phyloP scores from a whole-genome alignment of 2,888 invertebrate genomes.

The Aphodius granarius region DNA sequence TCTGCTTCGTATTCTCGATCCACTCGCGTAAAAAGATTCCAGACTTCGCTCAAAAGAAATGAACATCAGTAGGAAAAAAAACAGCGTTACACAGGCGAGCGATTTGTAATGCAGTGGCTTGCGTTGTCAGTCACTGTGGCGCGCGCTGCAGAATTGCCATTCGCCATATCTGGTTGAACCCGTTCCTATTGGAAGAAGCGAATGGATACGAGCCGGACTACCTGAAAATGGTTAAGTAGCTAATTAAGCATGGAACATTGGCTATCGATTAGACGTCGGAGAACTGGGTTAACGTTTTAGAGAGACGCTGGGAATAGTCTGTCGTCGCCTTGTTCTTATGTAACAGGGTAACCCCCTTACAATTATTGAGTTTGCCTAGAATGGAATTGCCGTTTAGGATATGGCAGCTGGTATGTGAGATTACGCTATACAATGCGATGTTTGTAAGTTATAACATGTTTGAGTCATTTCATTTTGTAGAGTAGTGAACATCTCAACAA shows the following conservation, averaged over 20 bases:
- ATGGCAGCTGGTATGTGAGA: background rate
- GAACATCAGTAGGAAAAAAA: background rate
- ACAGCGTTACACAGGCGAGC: background rate
- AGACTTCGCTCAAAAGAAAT: background rate
- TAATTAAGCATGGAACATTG: conserved; percentile 23
- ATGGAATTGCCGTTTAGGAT: background rate
- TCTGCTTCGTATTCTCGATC: background rate
- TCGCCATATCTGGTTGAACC: background rate
- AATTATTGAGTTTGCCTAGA: conserved; percentile 5
- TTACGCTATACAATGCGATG: background rate
- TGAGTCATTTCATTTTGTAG: background rate
- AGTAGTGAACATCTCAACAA: no score
- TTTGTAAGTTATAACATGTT: background rate
- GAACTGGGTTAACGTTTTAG: conserved; percentile 26
- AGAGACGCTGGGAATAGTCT: conserved; percentile 3
- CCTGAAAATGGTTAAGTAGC: conserved; percentile 13
- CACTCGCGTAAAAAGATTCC: background rate
- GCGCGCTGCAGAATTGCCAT: background rate
- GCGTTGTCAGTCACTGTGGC: background rate
- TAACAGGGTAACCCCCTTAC: conserved; percentile 24
- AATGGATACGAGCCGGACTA: background rate
- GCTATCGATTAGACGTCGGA: conserved; percentile 22
- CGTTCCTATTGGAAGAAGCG: background rate
- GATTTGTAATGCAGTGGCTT: background rate
- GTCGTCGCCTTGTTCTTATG: conserved; percentile 19